Conservation (phyloP, 2,888 invertebrate species). For the Brachypalpus laphriformis region DNA sequence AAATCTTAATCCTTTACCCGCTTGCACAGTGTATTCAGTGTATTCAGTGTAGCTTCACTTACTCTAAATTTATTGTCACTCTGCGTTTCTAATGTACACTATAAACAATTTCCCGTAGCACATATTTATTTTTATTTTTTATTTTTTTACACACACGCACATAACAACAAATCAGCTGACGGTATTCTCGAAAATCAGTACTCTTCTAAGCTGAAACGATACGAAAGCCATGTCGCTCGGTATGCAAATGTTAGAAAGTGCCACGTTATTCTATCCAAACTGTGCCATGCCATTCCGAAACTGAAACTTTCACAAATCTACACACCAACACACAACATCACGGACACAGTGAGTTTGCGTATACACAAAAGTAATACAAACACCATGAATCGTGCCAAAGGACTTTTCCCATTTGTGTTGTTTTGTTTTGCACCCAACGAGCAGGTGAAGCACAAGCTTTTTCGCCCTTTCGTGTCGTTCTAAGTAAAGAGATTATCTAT, state of each 20-base stretch:
- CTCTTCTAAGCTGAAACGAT: constrained; percentile 59
- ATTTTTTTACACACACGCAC: constrained; percentile 39
- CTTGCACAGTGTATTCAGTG: background rate
- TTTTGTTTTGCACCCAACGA: constrained; percentile 35
- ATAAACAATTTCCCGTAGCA: constrained; percentile 16
- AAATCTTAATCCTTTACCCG: background rate
- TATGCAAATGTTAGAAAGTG: constrained; percentile 69
- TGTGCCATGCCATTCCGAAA: constrained; percentile 57
- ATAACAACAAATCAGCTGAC: constrained; percentile 62
- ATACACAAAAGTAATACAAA: constrained; percentile 60
- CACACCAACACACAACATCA: background rate
- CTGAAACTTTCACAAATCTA: constrained; percentile 57
- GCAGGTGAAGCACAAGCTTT: constrained; percentile 46
- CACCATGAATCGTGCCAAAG: constrained; percentile 32
- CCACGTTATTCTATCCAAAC: constrained; percentile 66
- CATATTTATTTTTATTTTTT: background rate
- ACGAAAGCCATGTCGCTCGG: constrained; percentile 64
- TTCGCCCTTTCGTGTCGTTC: background rate
- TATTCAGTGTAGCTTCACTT: background rate
- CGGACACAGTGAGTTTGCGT: constrained; percentile 56
- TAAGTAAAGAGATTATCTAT: constrained; percentile 19
- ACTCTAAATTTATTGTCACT: constrained; percentile 30
- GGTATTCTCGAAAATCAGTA: constrained; percentile 47
- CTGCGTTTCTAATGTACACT: background rate
- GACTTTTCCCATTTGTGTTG: constrained; percentile 33